These are phyloP conservation scores for Tryphoninae sp. DNA, from an alignment of 2,888 invertebrate species.

Conservation along the genomic window DNA sequence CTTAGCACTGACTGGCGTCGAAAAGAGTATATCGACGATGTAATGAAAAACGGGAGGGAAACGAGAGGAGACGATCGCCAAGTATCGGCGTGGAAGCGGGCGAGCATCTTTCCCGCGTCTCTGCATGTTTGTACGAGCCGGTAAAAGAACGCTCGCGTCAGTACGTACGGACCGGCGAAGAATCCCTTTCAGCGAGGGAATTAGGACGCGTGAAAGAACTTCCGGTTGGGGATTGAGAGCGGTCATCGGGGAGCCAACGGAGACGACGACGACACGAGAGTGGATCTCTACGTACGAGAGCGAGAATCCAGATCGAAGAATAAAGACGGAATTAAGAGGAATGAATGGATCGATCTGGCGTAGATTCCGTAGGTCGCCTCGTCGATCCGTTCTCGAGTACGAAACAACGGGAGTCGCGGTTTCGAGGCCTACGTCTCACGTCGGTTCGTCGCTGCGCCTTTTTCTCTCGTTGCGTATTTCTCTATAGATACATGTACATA, in stretches of 20 bases:
- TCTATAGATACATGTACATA: not conserved
- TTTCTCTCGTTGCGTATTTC: too few relatives aligned
- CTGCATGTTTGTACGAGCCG: slow-evolving; percentile 3
- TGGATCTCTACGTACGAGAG: too few relatives aligned
- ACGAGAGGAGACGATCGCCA: slow-evolving; percentile 36
- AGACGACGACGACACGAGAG: not conserved
- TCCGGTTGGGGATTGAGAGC: slow-evolving; percentile 74
- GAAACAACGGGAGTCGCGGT: not conserved
- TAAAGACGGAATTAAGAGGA: slow-evolving; percentile 76
- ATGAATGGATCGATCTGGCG: slow-evolving; percentile 67
- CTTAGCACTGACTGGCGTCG: not conserved
- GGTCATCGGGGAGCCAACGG: not conserved
- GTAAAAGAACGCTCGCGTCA: too few relatives aligned
- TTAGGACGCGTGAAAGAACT: slow-evolving; percentile 77
- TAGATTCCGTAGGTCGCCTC: too few relatives aligned
- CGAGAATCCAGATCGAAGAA: slow-evolving; percentile 61
- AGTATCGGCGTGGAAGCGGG: not conserved
- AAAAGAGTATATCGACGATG: slow-evolving; percentile 20
- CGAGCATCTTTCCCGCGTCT: not conserved
- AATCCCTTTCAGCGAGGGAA: slow-evolving; percentile 67
- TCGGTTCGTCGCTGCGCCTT: not conserved
- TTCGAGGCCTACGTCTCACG: not conserved
- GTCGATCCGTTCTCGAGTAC: too few relatives aligned
- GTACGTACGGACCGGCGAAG: not conserved
- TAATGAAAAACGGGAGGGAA: slow-evolving; percentile 34